Evolutionary conservation across 2,113 vertebrate genomes (phyloP), one percentile per base, ranked within the genome.

Genomic region (Petroica traversi): DNA sequence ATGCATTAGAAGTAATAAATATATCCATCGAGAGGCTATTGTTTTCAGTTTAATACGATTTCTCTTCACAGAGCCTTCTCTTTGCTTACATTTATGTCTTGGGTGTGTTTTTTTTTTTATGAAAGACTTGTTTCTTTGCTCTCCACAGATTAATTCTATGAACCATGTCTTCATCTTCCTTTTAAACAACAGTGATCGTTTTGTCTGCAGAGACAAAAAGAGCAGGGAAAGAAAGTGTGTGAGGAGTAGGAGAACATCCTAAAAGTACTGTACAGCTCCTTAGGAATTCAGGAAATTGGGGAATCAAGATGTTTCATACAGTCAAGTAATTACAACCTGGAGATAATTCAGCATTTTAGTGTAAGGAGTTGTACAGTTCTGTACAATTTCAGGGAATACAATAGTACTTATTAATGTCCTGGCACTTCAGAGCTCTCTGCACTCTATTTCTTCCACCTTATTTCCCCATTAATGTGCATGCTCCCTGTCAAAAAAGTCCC

Each of bases 101-200:
- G 48, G 20, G 10, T 18, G 12, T 19, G 1, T 40, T 23, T n/a
- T 36, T 3, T 67, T 76, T 88, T 46, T 48, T 20, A 17, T 68
- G 45, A 34, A 86, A 83, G 31, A 22, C 75, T 95, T 45, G 26
- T 71, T 86, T 82, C 75, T 94, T 93, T 96, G 68, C 77, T 93
- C 57, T 85, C 63, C 41, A 63, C 51, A 80, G 68, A 82, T 81
- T 59, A 74, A 54, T 94, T 97, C 92, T 64, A 28, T 76, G 74
- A 94, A 88, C 49, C 11, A 16, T 88, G 76, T 71, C 51, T 93
- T 81, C 25, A 34, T 78, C 85, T 48, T 88, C 52, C 57, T 93
- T 94, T 92, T 91, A 69, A 95, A 28, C 68, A 57, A 11, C 55
- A 66, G 62, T 40, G 59, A 58, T 7, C 64, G 40, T 71, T 96